phyloP scores from a whole-genome alignment of 1,140 invertebrate species.

The Nephila pilipes region DNA sequence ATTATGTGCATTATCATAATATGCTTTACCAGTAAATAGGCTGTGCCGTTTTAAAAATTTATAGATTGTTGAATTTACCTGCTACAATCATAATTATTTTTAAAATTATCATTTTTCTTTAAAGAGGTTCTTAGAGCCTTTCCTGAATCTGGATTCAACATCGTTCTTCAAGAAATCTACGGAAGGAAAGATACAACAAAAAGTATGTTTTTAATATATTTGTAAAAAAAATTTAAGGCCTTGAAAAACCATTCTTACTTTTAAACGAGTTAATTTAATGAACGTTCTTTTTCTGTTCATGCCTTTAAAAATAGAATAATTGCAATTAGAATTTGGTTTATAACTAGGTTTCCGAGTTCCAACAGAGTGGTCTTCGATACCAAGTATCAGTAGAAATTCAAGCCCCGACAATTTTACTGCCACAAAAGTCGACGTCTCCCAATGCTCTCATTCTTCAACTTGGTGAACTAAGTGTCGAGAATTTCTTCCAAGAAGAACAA shows the following conservation, averaged over 20 bases:
- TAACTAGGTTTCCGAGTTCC: conserved; percentile 83
- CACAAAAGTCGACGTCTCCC: conserved; percentile 89
- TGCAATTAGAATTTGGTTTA: not conserved
- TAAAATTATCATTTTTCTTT: not conserved
- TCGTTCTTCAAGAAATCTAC: conserved; percentile 80
- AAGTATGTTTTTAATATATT: conserved; percentile 32
- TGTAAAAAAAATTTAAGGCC: not conserved
- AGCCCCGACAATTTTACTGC: conserved; percentile 88
- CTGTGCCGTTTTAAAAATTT: no score
- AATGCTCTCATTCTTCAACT: conserved; percentile 90
- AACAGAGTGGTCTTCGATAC: conserved; percentile 85
- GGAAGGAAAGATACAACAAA: conserved; percentile 76
- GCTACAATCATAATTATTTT: no score
- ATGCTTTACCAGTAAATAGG: no score
- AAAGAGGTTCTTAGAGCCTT: conserved; percentile 87
- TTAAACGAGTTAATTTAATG: no score
- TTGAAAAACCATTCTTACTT: no score
- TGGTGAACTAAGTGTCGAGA: conserved; percentile 89
- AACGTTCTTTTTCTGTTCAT: no score
- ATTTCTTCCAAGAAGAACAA: conserved; percentile 87
- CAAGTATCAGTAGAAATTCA: conserved; percentile 88
- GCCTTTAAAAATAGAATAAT: no score
- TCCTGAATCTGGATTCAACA: conserved; percentile 82
- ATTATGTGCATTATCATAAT: no score
- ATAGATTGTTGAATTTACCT: no score